Conservation (phyloP, 37 sponge, comb jelly and placozoan genomes). For the Diacarnus erythraeanus region DNA sequence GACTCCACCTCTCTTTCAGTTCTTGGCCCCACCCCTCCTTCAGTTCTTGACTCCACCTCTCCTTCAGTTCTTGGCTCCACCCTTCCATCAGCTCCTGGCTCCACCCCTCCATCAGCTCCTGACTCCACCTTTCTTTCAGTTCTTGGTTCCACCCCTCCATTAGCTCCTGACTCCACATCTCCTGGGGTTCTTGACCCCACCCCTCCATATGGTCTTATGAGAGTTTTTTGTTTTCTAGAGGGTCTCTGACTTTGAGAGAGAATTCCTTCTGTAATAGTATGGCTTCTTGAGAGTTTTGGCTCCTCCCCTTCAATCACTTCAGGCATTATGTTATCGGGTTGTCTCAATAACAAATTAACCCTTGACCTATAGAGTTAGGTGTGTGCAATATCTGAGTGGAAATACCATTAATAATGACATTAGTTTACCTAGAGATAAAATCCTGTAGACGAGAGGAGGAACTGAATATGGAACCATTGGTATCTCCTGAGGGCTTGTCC, state of each 20-base stretch:
- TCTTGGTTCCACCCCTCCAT: background rate
- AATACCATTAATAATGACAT: background rate
- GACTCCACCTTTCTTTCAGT: background rate
- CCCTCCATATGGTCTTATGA: too few relatives aligned
- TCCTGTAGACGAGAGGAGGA: background rate
- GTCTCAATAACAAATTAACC: background rate
- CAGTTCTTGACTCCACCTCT: background rate
- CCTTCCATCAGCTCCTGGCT: background rate
- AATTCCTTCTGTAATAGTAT: background rate
- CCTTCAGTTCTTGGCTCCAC: background rate
- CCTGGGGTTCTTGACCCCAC: background rate
- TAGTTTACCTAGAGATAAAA: background rate
- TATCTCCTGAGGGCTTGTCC: conserved; percentile 7
- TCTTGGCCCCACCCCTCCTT: background rate
- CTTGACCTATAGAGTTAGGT: background rate
- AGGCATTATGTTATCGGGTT: background rate
- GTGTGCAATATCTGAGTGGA: background rate
- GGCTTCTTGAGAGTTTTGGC: background rate
- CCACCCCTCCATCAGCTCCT: background rate
- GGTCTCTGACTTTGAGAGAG: background rate
- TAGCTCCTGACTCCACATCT: background rate
- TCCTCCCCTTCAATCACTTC: background rate
- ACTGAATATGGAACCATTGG: background rate
- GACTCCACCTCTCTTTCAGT: background rate
- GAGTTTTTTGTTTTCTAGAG: background rate